phyloP scores from a whole-genome alignment of 2,888 invertebrate species.

The Drosophila prostipennis region DNA sequence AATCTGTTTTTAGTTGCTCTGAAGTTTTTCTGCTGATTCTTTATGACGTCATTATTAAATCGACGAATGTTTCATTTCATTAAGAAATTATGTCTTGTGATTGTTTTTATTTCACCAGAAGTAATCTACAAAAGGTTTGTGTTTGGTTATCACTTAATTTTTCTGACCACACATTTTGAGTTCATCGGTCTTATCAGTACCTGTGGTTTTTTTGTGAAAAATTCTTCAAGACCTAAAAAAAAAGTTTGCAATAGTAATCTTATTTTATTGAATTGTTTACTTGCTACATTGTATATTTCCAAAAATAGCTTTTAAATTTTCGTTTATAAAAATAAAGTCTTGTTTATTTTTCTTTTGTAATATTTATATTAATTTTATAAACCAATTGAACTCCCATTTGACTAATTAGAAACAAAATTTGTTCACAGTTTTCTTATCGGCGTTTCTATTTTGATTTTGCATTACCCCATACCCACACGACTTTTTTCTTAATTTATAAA shows the following conservation, averaged over 20 bases:
- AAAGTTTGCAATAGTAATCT: too few species aligned
- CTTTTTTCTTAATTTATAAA: background rate
- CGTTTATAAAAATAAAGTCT: background rate
- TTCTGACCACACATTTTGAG: background rate
- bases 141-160: background rate
- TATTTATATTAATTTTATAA: background rate
- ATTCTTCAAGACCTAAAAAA: too few species aligned
- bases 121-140: too few species aligned
- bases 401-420: background rate
- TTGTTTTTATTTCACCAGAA: too few species aligned
- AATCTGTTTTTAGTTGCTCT: too few species aligned
- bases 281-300: too few species aligned
- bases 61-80: background rate
- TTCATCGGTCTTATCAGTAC: background rate
- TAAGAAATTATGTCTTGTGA: too few species aligned
- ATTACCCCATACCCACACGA: background rate
- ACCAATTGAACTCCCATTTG: background rate
- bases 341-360: background rate
- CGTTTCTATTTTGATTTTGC: slow-evolving; percentile 3
- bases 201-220: background rate
- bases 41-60: too few species aligned
- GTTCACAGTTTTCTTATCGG: background rate
- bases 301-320: too few species aligned
- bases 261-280: too few species aligned
- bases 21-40: too few species aligned